phyloP scores from a whole-genome alignment of 2,113 vertebrate species.

The Paedocypris sp. region DNA sequence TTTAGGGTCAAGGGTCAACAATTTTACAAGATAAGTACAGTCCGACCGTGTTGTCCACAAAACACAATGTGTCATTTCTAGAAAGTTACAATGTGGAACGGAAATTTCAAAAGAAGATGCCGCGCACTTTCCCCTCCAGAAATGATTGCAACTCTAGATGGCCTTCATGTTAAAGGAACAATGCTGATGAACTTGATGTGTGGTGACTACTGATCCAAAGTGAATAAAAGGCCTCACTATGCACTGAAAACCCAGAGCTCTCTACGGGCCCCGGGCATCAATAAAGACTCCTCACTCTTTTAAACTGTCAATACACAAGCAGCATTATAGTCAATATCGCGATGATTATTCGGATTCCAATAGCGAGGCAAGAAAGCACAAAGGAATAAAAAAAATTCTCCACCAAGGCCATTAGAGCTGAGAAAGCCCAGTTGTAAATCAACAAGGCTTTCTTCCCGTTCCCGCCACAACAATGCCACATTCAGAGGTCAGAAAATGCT shows the following conservation, averaged over 20 bases:
- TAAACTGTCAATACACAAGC: neutral
- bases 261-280: slow-evolving; percentile 4
- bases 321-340: neutral
- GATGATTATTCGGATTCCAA: neutral
- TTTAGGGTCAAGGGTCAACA: too few relatives aligned
- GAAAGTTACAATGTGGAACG: slow-evolving; percentile 42
- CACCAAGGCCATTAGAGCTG: neutral
- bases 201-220: slow-evolving; percentile 62
- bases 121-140: slow-evolving; percentile 40
- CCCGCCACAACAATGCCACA: neutral
- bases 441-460: neutral
- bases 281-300: neutral
- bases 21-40: too few relatives aligned
- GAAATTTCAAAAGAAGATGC: slow-evolving; percentile 9
- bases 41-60: too few relatives aligned
- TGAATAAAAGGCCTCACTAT: slow-evolving; percentile 62
- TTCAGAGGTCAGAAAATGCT: neutral
- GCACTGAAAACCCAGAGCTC: slow-evolving; percentile 43
- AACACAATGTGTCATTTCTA: neutral
- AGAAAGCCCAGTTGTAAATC: neutral
- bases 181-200: slow-evolving; percentile 61
- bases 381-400: neutral
- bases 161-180: slow-evolving; percentile 60
- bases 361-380: neutral
- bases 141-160: slow-evolving; percentile 59